Base-by-base conservation (phyloP, 2,888 invertebrate genomes). In the Synergus gifuensis region DNA sequence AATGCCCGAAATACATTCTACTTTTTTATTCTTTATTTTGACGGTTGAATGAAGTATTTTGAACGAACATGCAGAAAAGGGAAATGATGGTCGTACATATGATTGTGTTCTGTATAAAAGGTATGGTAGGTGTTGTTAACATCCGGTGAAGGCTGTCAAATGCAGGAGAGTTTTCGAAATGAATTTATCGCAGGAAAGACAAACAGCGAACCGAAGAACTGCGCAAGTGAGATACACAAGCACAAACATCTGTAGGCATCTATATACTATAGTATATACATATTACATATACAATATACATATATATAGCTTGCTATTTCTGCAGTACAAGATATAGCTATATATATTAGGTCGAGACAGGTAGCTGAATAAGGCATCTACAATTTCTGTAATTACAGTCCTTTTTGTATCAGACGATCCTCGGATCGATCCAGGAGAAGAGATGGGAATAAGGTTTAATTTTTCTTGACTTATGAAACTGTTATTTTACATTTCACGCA, bases 391-490 rank as follows among this genome's bases (percentile, higher is more conserved):
- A 49, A 49, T 49, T 14, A 49, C 5, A 49, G 49, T 7, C 7
- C 16, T n/a, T 49, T 49, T n/a, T 49, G 49, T 2, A 28, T 28
- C 49, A 49, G 16, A n/a, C 16, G 49, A 49, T 49, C 14, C 7
- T 49, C 49, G 0, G 1, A 16, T 49, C 49, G 49, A 49, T 4
- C 14, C 7, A 5, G 5, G n/a, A n/a, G 49, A n/a, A 4, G 7
- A 49, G 7, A 49, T 14, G 16, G 2, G 5, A 36, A 28, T 28
- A 28, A 49, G 14, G n/a, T 14, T 4, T 0, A 49, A 49, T 49
- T 80, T 84, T 84, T 84, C 84, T 86, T 81, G 87, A 90, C 88
- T 89, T 88, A 88, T 89, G 88, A 90, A 89, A 89, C 87, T 88
- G 88, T 86, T 87, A 90, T 88, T 90, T 86, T 85, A 81, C 85